phyloP scores from a whole-genome alignment of 2,113 vertebrate species.

The Columbina picui region DNA sequence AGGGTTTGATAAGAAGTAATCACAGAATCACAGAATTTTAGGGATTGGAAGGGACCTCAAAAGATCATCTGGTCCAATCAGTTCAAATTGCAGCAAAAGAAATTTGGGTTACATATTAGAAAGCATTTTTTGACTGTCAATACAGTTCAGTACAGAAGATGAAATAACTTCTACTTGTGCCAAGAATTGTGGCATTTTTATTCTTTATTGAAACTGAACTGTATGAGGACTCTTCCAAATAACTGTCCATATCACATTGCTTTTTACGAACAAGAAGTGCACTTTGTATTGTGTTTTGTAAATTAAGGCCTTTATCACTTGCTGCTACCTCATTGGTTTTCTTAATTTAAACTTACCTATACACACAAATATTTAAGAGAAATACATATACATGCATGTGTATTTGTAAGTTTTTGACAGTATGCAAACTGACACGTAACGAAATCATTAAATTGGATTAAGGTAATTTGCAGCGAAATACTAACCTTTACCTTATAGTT shows the following conservation, averaged over 20 bases:
- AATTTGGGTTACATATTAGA: neutral
- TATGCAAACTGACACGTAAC: constrained; percentile 58
- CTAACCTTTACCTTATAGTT: constrained; percentile 66
- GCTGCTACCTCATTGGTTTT: neutral
- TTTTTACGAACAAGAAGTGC: neutral
- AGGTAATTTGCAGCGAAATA: constrained; percentile 74
- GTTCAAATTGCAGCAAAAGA: neutral
- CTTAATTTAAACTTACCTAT: neutral
- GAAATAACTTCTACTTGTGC: neutral
- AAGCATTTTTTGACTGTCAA: neutral
- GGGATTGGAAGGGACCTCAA: too few relatives aligned
- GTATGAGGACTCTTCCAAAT: neutral
- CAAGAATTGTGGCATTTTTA: neutral
- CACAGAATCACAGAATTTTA: too few relatives aligned
- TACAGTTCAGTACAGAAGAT: neutral
- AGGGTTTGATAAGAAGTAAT: neutral
- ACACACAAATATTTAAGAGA: neutral
- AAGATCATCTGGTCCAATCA: too few relatives aligned
- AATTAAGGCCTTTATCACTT: neutral
- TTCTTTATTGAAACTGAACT: neutral
- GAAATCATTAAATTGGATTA: constrained; percentile 75
- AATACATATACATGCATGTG: neutral
- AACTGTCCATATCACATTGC: neutral
- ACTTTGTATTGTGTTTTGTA: neutral
- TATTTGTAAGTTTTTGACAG: neutral